Base-by-base conservation (phyloP, 2,113 vertebrate species). In the Tachysurus fulvidraco region DNA sequence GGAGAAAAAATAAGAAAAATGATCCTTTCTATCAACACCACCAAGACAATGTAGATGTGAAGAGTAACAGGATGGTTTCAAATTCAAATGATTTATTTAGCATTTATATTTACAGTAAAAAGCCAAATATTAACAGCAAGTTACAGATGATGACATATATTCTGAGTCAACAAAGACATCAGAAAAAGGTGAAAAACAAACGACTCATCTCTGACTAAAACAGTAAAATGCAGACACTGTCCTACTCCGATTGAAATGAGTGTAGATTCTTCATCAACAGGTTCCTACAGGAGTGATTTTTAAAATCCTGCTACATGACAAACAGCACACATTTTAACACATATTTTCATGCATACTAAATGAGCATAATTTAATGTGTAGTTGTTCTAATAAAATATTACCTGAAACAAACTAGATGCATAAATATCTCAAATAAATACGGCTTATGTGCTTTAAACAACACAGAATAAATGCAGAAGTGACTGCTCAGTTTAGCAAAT, bases 31-130 rank as follows among this genome's bases (percentile, higher is more conserved):
- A 50, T 50, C 21, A 50, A 12, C 21, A 74, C 13, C 46, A 77
- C 44, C 44, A 77, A 28, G 74, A 77, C 54, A 13, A 6, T 28
- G 46, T 17, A 14, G 74, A 57, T 30, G 25, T 79, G 50, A 36
- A 57, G 6, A 78, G 25, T 83, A 28, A 41, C 80, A 69, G 3
- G 3, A 13, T 71, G 25, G 11, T 69, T 83, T 55, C 55, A 17
- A 59, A 73, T 17, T 11, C 23, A 57, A 41, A 8, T 57, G 9
- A 17, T 78, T 78, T 85, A 54, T 79, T 85, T 77, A 76, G 13
- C 28, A 73, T 62, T 78, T 85, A n/a, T 9, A 78, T 85, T 64
- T 79, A 85, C 44, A 85, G 59, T 79, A 36, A 84, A 60, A 60
- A 80, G 12, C 1, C n/a, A 25, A 52, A 21, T 41, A 65, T 46